Conservation (phyloP, 2,888 invertebrate genomes). For the Argyresthia albistria region DNA sequence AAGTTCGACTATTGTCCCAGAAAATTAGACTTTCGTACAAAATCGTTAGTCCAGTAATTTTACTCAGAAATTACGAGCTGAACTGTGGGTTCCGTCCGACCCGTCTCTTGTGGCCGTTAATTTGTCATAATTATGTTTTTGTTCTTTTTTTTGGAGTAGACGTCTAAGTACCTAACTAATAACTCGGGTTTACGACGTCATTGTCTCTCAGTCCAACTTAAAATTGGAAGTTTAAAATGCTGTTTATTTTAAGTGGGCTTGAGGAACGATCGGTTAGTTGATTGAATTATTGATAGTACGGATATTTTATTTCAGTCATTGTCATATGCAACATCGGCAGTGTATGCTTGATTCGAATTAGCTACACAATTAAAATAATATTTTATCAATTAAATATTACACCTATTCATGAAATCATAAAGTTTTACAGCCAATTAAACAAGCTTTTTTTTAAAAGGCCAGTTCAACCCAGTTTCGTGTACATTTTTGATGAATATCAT, state of each 20-base stretch:
- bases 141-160: background rate
- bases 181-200: background rate
- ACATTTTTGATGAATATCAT: conserved; percentile 7
- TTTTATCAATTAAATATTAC: too few species aligned
- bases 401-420: too few species aligned
- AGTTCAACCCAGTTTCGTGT: background rate
- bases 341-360: too few species aligned
- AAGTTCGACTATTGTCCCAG: conserved; percentile 56
- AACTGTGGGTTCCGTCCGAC: conserved; percentile 51
- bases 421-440: too few species aligned
- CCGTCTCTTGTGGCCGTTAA: conserved; percentile 35
- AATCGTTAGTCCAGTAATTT: conserved; percentile 51
- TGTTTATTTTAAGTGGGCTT: background rate
- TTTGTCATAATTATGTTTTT: conserved; percentile 52
- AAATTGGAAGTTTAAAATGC: background rate
- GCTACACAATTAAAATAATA: too few species aligned
- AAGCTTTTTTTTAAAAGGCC: too few species aligned
- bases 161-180: background rate
- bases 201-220: background rate
- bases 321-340: too few species aligned
- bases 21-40: conserved; percentile 55
- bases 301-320: too few species aligned
- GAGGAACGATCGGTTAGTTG: too few species aligned
- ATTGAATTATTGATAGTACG: too few species aligned
- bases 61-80: conserved; percentile 51